Conservation (phyloP, 2,888 invertebrate genomes). For the Cheilosia scutellata region DNA sequence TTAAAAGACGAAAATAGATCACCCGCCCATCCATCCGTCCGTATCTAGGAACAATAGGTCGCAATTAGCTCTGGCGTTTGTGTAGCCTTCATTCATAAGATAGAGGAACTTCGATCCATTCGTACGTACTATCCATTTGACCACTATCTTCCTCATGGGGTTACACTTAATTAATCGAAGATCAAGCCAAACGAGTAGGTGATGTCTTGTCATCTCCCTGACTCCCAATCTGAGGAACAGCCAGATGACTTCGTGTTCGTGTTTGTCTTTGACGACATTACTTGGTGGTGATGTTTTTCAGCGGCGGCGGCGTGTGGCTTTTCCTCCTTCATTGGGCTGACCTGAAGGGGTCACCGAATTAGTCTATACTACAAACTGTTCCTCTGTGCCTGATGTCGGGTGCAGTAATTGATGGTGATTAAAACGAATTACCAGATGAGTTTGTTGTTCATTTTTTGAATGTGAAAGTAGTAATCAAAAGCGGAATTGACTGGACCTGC, state of each 20-base stretch:
- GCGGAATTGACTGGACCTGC: constrained; percentile 30
- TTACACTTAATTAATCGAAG: constrained; percentile 72
- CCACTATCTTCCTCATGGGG: constrained; percentile 34
- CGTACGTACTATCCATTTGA: neutral
- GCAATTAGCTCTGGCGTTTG: constrained; percentile 37
- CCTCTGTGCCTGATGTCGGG: constrained; percentile 34
- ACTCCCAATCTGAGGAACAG: constrained; percentile 40
- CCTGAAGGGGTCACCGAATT: constrained; percentile 72
- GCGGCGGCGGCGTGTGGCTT: neutral
- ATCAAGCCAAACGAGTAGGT: constrained; percentile 63
- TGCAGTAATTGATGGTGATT: constrained; percentile 71
- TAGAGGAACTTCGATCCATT: constrained; percentile 10
- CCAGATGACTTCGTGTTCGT: constrained; percentile 27
- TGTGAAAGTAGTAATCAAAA: constrained; percentile 36
- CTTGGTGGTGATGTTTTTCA: constrained; percentile 15
- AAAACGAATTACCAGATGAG: constrained; percentile 72
- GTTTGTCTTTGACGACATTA: constrained; percentile 17
- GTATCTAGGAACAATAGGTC: constrained; percentile 2
- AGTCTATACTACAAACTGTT: constrained; percentile 39
- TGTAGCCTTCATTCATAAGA: constrained; percentile 56
- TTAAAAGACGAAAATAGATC: constrained; percentile 53
- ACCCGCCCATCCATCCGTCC: constrained; percentile 2
- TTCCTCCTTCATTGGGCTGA: constrained; percentile 38
- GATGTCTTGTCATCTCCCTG: constrained; percentile 61
- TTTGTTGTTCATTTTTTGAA: constrained; percentile 40